Base-by-base conservation (phyloP, 1,140 invertebrate species). In the Cyphomyrmex costatus region DNA sequence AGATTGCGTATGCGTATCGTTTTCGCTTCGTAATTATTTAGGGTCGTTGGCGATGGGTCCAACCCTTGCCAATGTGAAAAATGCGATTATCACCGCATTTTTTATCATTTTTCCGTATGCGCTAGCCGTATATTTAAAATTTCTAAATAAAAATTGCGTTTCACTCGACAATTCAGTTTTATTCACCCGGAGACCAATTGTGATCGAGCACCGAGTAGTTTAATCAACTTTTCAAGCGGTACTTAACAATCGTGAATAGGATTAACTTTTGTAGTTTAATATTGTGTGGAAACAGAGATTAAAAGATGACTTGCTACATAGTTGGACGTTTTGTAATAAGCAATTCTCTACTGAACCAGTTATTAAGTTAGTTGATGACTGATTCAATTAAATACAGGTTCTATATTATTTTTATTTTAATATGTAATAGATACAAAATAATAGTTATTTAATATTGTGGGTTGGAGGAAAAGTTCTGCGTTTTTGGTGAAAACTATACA, bases 71-170 rank as follows among this genome's bases (percentile, higher is more conserved):
- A 12, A 61, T 14, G 5, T 49, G 12, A 14, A 83, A 49, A 83
- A 46, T 14, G 65, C 63, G 51, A 56, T 60, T 66, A 19, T 1
- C 24, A 42, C 6, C 42, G 60, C 19, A 21, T 70, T 80, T 76
- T 70, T 68, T 80, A 56, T 0, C 49, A 56, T 30, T 5, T 8
- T 56, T 68, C 36, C 36, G 27, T 46, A 49, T 30, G 42, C 71
- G 53, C 71, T 46, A 61, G 30, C 27, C 46, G 68, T 14, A 83
- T 73, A 42, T 82, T 71, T 82, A 66, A 82, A 56, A 82, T 71
- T 58, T 82, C 8, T 36, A 58, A 82, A 73, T 82, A 82, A 82
- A 82, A 73, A 46, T 27, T 56, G 33, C 49, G 33, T 80, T 80
- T 56, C 21, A 70, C 21, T 70, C 16, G n/a, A 42, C 1, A 42